These are phyloP conservation scores for Ophion slaviceki DNA, from an alignment of 2,888 invertebrate species.

Conservation along the genomic window DNA sequence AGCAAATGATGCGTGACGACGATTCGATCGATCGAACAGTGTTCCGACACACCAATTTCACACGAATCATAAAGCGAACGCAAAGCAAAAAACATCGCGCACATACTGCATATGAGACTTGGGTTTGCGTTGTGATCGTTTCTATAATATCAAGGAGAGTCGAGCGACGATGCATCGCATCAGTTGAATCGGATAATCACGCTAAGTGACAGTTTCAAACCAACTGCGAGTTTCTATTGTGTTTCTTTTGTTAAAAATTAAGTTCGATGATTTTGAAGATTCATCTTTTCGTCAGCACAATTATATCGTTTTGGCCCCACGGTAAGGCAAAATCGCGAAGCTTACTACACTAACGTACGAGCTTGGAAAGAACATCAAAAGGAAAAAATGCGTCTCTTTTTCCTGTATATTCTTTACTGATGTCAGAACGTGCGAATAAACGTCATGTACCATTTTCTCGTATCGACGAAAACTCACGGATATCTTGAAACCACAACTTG, in stretches of 20 bases:
- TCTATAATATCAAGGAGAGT: conserved; percentile 7
- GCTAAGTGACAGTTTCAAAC: not conserved
- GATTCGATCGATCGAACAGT: conserved; percentile 31
- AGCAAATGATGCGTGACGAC: conserved; percentile 3
- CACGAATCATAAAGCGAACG: conserved; percentile 16
- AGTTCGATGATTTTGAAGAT: conserved; percentile 40
- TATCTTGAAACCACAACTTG: not conserved
- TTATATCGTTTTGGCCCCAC: not conserved
- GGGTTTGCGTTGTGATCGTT: conserved; percentile 3
- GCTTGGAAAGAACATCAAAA: not conserved
- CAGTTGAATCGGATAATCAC: conserved; percentile 2
- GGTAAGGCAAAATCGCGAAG: conserved; percentile 8
- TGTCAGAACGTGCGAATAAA: not conserved
- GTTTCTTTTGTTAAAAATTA: not conserved
- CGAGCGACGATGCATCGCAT: conserved; percentile 27
- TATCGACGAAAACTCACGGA: too few relatives aligned
- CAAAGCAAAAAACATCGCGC: conserved; percentile 12
- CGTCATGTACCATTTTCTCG: too few relatives aligned
- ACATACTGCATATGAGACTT: conserved; percentile 10
- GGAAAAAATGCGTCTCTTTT: not conserved
- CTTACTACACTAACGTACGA: not conserved
- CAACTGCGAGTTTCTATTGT: not conserved
- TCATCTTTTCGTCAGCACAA: conserved; percentile 27
- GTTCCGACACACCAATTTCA: conserved; percentile 53
- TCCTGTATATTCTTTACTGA: not conserved